Evolutionary conservation across 2,797 vertebrate genomes (phyloP).

Genomic region (Enteromius argenteus): DNA sequence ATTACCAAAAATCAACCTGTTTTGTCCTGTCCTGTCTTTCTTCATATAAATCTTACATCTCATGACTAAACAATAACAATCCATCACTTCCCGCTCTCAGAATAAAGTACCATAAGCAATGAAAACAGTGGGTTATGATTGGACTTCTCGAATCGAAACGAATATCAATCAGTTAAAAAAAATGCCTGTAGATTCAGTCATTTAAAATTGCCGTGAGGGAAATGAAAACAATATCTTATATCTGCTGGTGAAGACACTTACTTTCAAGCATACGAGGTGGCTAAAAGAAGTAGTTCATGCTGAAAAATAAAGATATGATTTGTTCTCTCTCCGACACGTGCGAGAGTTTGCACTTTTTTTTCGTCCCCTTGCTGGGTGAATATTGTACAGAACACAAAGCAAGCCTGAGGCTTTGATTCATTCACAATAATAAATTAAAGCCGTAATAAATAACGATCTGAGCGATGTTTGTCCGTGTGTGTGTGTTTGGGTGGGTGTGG

Average conservation of each 20-base stretch:
- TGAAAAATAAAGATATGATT: constrained; percentile 50
- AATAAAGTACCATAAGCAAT: constrained; percentile 23
- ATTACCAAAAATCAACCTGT: neutral
- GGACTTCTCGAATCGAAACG: constrained; percentile 7
- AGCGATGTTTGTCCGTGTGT: constrained; percentile 39
- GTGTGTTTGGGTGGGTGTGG: constrained; percentile 14
- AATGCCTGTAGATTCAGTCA: constrained; percentile 54
- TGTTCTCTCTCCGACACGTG: constrained; percentile 33
- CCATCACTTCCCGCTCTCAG: constrained; percentile 18
- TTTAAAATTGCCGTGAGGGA: constrained; percentile 57
- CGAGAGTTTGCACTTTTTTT: neutral
- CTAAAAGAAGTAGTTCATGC: constrained; percentile 50
- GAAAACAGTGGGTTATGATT: constrained; percentile 16
- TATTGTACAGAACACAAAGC: constrained; percentile 63
- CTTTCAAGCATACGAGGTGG: constrained; percentile 51
- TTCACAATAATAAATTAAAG: constrained; percentile 72
- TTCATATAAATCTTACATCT: neutral
- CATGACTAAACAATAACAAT: constrained; percentile 15
- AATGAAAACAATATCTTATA: constrained; percentile 39
- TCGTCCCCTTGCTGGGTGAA: constrained; percentile 35
- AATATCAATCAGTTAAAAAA: constrained; percentile 57
- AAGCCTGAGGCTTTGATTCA: constrained; percentile 61
- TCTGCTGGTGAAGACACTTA: constrained; percentile 60
- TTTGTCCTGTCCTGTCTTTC: neutral
- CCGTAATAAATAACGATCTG: constrained; percentile 73